Evolutionary conservation across 1,140 invertebrate genomes (phyloP), one percentile per base, ranked within the genome.

Genomic region (Bradynema listronoti): DNA sequence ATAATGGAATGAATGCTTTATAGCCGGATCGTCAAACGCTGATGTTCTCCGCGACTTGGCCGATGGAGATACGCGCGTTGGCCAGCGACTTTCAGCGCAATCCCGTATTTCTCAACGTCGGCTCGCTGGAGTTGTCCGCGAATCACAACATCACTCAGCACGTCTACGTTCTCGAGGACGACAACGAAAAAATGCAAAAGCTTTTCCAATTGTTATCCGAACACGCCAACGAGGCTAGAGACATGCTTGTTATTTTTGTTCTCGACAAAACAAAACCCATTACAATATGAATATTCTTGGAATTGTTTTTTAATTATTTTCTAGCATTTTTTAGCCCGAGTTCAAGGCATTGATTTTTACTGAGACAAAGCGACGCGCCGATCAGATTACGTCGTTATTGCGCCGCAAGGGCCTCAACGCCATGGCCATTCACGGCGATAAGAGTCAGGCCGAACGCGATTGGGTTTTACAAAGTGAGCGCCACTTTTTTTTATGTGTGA

Each of bases 11-110:
- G n/a, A n/a, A n/a, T n/a, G n/a, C 7, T 39, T 80, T 78, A 22
- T 61, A 85, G 72, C 90, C 90, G 56, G 90, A 95, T 77, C 83
- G 91, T 65, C 92, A 95, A 80, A 90, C 89, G 4, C 83, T 96
- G 27, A 96, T 97, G 92, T 97, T 91, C 89, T 92, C 89, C 59
- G 93, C 92, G 3, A 96, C 92, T 4, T 97, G 92, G 92, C 92
- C 92, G 0, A 93, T 93, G 77, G 92, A 97, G 83, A 91, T 97
- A 0, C 85, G 86, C 64, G 86, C 86, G 72, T 80, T 98, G 43
- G 93, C 93, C 46, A 87, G 91, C 79, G 92, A 96, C 78, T 98
- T 94, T 78, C 83, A 97, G 4, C 86, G 83, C 83, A 78, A 95
- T 79, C 92, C 91, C 73, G 84, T 90, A 45, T 91, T 93, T 80